Percentiles rank a stretch among this genome's conserved stretches.
Conservation (phyloP, 2,888 invertebrate genomes). For the Helicoverpa assulta region DNA sequence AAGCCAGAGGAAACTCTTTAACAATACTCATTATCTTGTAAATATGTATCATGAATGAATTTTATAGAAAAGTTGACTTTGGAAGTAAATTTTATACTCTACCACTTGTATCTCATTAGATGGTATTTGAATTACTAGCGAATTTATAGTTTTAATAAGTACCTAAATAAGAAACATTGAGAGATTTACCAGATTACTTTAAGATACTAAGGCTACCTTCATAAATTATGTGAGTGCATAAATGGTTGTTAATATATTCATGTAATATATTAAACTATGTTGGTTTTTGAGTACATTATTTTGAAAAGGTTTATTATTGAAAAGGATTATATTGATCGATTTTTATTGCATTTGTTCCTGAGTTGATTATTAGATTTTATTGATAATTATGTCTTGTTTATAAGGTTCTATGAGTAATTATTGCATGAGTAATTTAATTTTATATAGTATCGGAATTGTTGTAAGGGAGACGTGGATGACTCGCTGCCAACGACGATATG, state of each 20-base stretch:
- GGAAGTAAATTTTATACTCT: slow-evolving; percentile 86
- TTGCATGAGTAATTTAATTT: slow-evolving; percentile 85
- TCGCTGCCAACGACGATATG: slow-evolving; percentile 25
- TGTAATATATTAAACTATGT: slow-evolving; percentile 86
- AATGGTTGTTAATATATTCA: slow-evolving; percentile 88
- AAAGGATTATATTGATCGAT: slow-evolving; percentile 84
- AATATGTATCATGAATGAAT: slow-evolving; percentile 78
- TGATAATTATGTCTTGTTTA: slow-evolving; percentile 81
- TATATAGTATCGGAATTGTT: slow-evolving; percentile 75
- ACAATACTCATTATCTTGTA: slow-evolving; percentile 89
- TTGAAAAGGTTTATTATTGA: slow-evolving; percentile 81
- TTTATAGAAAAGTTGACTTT: slow-evolving; percentile 78
- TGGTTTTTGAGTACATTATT: slow-evolving; percentile 83
- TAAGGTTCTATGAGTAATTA: slow-evolving; percentile 81
- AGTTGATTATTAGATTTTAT: slow-evolving; percentile 90
- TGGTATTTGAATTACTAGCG: slow-evolving; percentile 89
- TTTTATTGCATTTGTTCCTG: slow-evolving; percentile 91
- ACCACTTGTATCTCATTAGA: slow-evolving; percentile 90
- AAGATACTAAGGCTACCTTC: slow-evolving; percentile 88
- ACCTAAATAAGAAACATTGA: slow-evolving; percentile 82
- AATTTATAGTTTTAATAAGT: slow-evolving; percentile 87
- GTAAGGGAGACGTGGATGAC: slow-evolving; percentile 80
- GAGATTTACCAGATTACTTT: slow-evolving; percentile 89
- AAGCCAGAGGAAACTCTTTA: slow-evolving; percentile 76
- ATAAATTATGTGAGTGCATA: slow-evolving; percentile 83